phyloP scores from a whole-genome alignment of 2,888 invertebrate genomes.

The Conops quadrifasciatus region DNA sequence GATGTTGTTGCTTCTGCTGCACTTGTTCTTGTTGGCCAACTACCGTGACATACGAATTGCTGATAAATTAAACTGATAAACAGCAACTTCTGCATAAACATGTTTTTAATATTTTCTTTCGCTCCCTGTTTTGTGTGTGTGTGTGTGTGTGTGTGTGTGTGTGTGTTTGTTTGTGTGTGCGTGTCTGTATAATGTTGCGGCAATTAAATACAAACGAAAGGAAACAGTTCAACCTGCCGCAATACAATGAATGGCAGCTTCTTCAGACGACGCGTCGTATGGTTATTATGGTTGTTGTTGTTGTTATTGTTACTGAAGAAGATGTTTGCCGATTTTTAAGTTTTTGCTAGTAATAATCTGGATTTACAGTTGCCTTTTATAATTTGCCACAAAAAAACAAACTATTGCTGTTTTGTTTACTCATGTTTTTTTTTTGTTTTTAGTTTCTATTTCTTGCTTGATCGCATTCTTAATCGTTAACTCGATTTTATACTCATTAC shows the following conservation, averaged over 20 bases:
- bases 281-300: constrained; percentile 28
- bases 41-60: constrained; percentile 57
- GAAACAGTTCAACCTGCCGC: constrained; percentile 16
- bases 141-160: constrained; percentile 34
- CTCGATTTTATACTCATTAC: constrained; percentile 9
- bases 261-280: constrained; percentile 42
- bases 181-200: constrained; percentile 24
- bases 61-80: constrained; percentile 54
- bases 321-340: not conserved
- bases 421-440: constrained; percentile 18
- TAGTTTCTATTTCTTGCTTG: constrained; percentile 41
- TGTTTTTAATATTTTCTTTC: constrained; percentile 50
- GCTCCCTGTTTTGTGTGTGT: constrained; percentile 27
- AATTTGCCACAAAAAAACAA: too few relatives aligned
- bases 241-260: constrained; percentile 31
- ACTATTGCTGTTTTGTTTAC: too few relatives aligned
- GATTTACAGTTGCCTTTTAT: constrained; percentile 1
- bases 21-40: constrained; percentile 56
- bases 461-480: constrained; percentile 34
- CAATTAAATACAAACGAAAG: not conserved
- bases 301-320: constrained; percentile 29
- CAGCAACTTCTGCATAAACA: constrained; percentile 53
- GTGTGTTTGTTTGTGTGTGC: constrained; percentile 35
- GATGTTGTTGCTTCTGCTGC: constrained; percentile 40
- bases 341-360: not conserved